These are phyloP conservation scores for Mythimna loreyi DNA, from an alignment of 2,888 invertebrate species.

Conservation along the genomic window DNA sequence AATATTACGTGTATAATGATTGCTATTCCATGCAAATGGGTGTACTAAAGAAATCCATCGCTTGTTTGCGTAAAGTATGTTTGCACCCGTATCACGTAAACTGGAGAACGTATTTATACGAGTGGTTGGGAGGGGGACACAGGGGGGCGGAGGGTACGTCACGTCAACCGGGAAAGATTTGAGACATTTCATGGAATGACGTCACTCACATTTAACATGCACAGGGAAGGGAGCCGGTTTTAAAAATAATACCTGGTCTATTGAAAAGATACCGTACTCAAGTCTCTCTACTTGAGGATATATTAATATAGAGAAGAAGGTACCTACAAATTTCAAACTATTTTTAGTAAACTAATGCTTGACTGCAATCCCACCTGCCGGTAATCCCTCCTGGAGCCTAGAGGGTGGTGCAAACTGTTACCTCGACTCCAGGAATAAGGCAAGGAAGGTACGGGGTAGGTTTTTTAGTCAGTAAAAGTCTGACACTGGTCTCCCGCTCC, in stretches of 20 bases:
- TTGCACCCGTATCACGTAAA: slow-evolving; percentile 40
- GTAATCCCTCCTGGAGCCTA: no score
- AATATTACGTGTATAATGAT: slow-evolving; percentile 9
- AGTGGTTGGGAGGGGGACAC: background rate
- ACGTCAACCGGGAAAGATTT: slow-evolving; percentile 34
- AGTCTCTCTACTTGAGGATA: no score
- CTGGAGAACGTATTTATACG: slow-evolving; percentile 28
- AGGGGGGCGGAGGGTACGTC: background rate
- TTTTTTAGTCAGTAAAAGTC: no score
- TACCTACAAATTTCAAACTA: background rate
- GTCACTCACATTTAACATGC: slow-evolving; percentile 36
- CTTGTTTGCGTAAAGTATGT: slow-evolving; percentile 27
- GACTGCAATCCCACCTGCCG: no score
- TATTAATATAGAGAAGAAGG: no score
- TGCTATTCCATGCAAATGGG: slow-evolving; percentile 23
- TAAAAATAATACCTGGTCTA: background rate
- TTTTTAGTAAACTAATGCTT: no score
- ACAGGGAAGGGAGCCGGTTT: background rate
- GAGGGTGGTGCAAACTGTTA: no score
- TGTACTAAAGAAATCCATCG: slow-evolving; percentile 39
- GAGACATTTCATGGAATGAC: slow-evolving; percentile 35
- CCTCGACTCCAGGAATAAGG: no score
- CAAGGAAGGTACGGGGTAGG: no score
- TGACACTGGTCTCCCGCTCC: no score
- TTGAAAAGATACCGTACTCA: no score